Conservation (phyloP, 1,140 invertebrate genomes). For the Maniola jurtina region DNA sequence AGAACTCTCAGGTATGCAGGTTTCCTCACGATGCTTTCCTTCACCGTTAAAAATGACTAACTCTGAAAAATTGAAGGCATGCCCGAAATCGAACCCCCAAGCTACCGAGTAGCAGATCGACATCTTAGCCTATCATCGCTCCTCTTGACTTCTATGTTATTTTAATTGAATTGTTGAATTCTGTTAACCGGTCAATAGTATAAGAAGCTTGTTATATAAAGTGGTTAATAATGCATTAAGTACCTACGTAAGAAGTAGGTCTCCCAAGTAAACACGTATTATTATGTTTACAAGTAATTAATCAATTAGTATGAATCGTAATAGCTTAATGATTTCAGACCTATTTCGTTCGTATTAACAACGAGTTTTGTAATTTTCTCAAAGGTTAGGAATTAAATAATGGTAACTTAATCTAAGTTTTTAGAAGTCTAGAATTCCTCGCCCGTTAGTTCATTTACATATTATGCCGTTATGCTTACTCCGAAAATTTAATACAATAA, state of each 20-base stretch:
- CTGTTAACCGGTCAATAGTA: background rate
- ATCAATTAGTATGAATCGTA: background rate
- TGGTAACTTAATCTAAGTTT: background rate
- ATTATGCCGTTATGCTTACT: background rate
- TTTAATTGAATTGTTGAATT: background rate
- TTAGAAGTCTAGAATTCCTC: background rate
- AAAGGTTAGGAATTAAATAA: background rate
- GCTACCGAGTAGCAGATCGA: too few relatives aligned
- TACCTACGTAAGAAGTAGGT: background rate
- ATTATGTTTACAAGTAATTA: constrained; percentile 12
- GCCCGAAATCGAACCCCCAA: too few relatives aligned
- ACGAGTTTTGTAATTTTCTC: background rate
- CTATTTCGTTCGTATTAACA: too few relatives aligned
- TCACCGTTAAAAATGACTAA: too few relatives aligned
- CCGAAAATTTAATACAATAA: background rate
- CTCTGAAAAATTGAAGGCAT: too few relatives aligned
- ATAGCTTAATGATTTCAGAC: background rate
- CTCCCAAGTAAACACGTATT: constrained; percentile 5
- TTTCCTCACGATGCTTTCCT: too few relatives aligned
- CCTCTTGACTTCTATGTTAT: background rate
- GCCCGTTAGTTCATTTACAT: background rate
- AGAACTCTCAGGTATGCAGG: too few relatives aligned
- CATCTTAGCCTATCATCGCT: too few relatives aligned
- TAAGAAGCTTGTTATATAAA: background rate
- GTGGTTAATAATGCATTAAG: background rate